These are phyloP conservation scores for Rhopalosiphum maidis DNA, from an alignment of 1,140 invertebrate genomes.

Conservation along the genomic window DNA sequence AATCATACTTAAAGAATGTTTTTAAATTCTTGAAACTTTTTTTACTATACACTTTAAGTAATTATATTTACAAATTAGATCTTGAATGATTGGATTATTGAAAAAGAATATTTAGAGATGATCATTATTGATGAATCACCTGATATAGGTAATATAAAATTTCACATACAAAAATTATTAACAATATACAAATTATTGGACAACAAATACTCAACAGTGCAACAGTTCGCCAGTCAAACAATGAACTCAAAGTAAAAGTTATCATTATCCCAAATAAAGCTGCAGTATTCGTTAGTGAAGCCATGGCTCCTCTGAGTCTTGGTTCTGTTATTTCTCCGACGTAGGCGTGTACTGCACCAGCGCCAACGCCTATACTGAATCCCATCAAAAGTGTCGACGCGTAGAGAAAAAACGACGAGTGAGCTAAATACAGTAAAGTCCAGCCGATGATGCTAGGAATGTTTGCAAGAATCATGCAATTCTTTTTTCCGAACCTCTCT, in stretches of 20 bases:
- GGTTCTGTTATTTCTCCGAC: slow-evolving; percentile 66
- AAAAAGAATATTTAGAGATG: too few relatives aligned
- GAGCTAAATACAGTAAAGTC: slow-evolving; percentile 55
- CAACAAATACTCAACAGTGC: slow-evolving; percentile 51
- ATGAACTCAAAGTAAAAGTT: background rate
- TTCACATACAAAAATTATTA: slow-evolving; percentile 36
- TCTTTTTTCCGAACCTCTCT: slow-evolving; percentile 60
- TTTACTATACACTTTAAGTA: too few relatives aligned
- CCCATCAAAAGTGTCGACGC: slow-evolving; percentile 58
- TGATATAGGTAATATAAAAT: background rate
- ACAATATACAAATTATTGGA: slow-evolving; percentile 56
- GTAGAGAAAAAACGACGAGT: slow-evolving; percentile 56
- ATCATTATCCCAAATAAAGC: background rate
- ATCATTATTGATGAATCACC: background rate
- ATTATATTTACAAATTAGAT: too few relatives aligned
- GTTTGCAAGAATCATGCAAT: slow-evolving; percentile 60
- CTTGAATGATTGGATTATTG: too few relatives aligned
- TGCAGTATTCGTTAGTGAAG: background rate
- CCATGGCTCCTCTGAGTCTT: slow-evolving; percentile 50
- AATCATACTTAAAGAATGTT: too few relatives aligned
- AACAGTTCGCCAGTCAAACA: slow-evolving; percentile 54
- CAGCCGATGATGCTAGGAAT: slow-evolving; percentile 59
- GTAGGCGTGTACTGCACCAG: slow-evolving; percentile 66
- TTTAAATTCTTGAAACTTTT: too few relatives aligned
- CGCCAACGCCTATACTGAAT: slow-evolving; percentile 65